Conservation (phyloP, 2,113 vertebrate species). For the Grammomys surdaster region DNA sequence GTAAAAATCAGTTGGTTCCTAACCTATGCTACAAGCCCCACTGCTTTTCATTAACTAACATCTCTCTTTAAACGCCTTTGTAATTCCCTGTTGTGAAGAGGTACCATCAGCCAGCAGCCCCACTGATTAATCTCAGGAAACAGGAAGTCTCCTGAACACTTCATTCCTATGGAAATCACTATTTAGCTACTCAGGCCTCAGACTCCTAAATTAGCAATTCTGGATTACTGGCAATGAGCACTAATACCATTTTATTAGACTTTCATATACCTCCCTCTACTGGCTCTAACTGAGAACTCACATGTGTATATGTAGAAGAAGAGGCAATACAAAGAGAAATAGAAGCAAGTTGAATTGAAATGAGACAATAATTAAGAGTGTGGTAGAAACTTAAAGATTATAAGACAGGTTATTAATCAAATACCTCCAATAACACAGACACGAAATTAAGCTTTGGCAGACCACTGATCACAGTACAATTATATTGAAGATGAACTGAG, state of each 20-base stretch:
- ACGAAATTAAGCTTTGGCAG: constrained; percentile 32
- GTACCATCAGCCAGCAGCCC: background rate
- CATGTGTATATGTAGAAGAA: constrained; percentile 5
- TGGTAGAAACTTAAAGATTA: constrained; percentile 39
- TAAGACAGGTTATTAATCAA: constrained; percentile 54
- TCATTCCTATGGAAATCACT: background rate
- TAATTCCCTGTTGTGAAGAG: constrained; percentile 58
- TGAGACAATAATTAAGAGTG: constrained; percentile 61
- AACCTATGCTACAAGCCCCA: constrained; percentile 18
- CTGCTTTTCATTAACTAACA: constrained; percentile 62
- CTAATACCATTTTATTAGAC: constrained; percentile 37
- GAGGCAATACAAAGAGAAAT: constrained; percentile 44
- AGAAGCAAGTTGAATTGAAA: constrained; percentile 64
- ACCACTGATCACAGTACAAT: constrained; percentile 40
- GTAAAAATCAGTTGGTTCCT: constrained; percentile 48
- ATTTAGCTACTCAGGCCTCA: background rate
- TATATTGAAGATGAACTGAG: constrained; percentile 50
- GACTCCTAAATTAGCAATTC: constrained; percentile 4
- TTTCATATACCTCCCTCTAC: constrained; percentile 82
- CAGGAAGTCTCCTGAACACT: background rate
- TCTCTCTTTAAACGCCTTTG: constrained; percentile 49
- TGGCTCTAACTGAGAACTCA: constrained; percentile 70
- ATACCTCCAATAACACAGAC: constrained; percentile 6
- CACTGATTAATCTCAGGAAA: constrained; percentile 31
- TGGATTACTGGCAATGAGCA: background rate